These are phyloP conservation scores for Beris morrisii DNA, from an alignment of 2,888 invertebrate species.

Conservation along the genomic window DNA sequence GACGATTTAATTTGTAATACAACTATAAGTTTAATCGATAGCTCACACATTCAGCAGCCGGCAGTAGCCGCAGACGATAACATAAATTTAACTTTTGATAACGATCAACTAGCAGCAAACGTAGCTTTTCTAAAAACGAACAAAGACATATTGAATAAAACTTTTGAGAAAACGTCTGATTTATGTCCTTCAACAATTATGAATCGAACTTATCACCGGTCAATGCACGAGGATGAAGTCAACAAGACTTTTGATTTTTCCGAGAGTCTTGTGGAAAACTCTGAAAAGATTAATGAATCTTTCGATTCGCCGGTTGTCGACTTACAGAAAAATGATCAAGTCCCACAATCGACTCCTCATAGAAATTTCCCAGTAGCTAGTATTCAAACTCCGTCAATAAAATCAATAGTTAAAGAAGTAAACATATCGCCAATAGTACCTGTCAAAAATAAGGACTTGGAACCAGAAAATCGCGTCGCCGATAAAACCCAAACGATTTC, in stretches of 20 bases:
- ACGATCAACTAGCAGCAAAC: neutral
- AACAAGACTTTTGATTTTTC: constrained; percentile 17
- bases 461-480: constrained; percentile 7
- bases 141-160: constrained; percentile 4
- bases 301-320: neutral
- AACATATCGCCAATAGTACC: constrained; percentile 51
- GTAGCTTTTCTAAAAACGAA: neutral
- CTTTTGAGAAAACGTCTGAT: neutral
- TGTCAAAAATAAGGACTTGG: constrained; percentile 18
- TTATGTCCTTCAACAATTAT: constrained; percentile 4
- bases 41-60: constrained; percentile 40
- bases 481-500: constrained; percentile 24
- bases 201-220: constrained; percentile 21
- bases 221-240: neutral
- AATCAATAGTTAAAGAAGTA: constrained; percentile 45
- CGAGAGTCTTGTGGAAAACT: neutral
- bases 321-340: neutral
- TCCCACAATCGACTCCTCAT: constrained; percentile 48
- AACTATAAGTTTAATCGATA: constrained; percentile 51
- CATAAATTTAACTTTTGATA: constrained; percentile 14
- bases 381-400: constrained; percentile 45
- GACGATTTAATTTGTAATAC: constrained; percentile 52
- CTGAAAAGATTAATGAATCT: neutral
- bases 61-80: neutral
- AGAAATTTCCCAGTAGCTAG: constrained; percentile 42